These are phyloP conservation scores for Clamator glandarius DNA, from an alignment of 2,797 vertebrate genomes.

Conservation along the genomic window DNA sequence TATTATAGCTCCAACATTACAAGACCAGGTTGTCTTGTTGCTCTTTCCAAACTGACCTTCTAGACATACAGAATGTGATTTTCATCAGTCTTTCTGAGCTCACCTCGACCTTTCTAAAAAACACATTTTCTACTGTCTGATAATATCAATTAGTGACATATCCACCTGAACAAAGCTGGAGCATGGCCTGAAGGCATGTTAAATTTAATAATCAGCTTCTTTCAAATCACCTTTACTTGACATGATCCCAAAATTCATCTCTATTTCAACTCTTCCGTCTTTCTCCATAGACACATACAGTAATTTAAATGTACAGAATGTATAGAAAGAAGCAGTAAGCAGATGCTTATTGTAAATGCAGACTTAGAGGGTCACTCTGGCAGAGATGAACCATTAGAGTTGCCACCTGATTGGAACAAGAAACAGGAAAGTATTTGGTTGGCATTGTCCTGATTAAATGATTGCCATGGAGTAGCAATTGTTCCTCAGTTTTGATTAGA, in stretches of 20 bases:
- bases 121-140: background rate
- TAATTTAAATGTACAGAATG: background rate
- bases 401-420: background rate
- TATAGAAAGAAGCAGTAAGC: background rate
- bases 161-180: background rate
- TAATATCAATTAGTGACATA: background rate
- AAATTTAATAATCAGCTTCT: background rate
- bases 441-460: background rate
- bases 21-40: constrained; percentile 9
- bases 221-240: background rate
- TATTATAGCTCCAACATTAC: background rate
- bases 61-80: background rate
- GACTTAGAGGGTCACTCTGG: background rate
- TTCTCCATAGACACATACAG: background rate
- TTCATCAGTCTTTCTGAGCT: background rate
- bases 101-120: constrained; percentile 17
- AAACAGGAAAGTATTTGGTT: background rate
- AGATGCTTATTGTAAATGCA: background rate
- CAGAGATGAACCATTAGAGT: background rate
- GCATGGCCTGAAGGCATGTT: background rate
- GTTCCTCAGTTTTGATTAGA: background rate
- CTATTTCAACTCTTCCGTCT: background rate
- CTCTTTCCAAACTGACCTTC: constrained; percentile 33
- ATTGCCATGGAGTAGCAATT: background rate
- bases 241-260: background rate